Percentiles rank a stretch among this genome's conserved stretches.
These are phyloP conservation scores for Hemicentrotus pulcherrimus DNA, from an alignment of 35 echinoderm and acorn worm genomes.

Conservation along the genomic window DNA sequence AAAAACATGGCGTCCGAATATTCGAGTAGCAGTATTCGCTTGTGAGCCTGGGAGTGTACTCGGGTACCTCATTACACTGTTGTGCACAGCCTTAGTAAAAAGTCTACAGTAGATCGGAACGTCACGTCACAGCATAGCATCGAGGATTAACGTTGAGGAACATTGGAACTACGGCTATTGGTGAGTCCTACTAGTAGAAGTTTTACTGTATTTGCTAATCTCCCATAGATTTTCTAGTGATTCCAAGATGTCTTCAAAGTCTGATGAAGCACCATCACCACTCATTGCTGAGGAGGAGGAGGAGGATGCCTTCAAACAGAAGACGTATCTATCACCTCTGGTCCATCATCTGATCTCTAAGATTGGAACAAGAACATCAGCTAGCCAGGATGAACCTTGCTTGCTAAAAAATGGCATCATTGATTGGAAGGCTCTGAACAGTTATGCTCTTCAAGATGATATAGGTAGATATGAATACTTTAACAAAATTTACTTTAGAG, in stretches of 20 bases:
- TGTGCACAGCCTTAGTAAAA: too few species aligned
- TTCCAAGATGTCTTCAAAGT: background rate
- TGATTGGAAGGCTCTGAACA: background rate
- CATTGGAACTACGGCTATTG: too few species aligned
- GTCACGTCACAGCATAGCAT: too few species aligned
- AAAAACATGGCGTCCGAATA: too few species aligned
- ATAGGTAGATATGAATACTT: background rate
- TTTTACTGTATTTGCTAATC: too few species aligned
- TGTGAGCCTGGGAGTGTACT: too few species aligned
- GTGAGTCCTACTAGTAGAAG: too few species aligned
- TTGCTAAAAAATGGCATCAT: background rate
- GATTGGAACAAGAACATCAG: constrained; percentile 16
- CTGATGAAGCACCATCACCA: background rate
- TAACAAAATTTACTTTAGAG: background rate
- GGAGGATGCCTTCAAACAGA: background rate
- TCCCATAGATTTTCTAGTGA: too few species aligned
- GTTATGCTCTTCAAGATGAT: background rate
- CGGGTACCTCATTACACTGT: too few species aligned
- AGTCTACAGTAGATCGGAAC: too few species aligned
- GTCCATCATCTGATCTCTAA: constrained; percentile 60
- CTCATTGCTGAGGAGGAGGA: background rate
- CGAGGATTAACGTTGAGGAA: too few species aligned
- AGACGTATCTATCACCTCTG: constrained; percentile 48
- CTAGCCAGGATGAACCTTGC: background rate
- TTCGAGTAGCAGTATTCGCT: too few species aligned